Percentiles rank a stretch among this genome's conserved stretches.
Conservation (phyloP, 2,113 vertebrate species). For the Murina feae region DNA sequence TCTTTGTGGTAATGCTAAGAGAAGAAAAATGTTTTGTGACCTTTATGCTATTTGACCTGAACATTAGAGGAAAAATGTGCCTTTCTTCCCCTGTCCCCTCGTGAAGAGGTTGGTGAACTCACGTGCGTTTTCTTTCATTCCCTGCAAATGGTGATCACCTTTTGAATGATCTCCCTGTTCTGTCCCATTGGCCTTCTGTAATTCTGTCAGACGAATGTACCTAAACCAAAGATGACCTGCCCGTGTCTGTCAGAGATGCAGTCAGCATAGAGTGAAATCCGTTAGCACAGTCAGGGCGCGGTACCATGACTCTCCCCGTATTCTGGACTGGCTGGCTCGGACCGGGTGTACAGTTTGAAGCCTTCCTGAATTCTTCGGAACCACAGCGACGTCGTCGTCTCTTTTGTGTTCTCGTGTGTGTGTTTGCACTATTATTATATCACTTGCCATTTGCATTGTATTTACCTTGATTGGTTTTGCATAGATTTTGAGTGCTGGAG, state of each 20-base stretch:
- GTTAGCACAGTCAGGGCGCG: neutral
- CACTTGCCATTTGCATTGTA: neutral
- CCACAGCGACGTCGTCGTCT: neutral
- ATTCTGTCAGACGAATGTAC: slow-evolving; percentile 23
- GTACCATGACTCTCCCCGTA: neutral
- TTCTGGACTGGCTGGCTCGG: neutral
- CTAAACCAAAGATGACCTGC: neutral
- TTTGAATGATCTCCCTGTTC: neutral
- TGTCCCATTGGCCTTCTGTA: neutral
- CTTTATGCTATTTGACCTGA: neutral
- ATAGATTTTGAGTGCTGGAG: neutral
- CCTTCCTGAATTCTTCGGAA: neutral
- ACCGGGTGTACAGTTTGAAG: neutral
- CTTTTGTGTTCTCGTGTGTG: neutral
- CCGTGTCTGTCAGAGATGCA: neutral
- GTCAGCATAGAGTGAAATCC: neutral
- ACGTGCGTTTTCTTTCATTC: neutral
- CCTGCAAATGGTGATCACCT: neutral
- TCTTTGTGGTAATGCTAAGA: neutral
- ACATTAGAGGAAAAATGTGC: neutral
- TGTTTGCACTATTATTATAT: neutral
- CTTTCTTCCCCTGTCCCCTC: neutral
- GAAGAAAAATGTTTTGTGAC: neutral
- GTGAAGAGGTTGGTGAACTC: neutral
- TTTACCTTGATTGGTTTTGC: slow-evolving; percentile 3